phyloP scores from a whole-genome alignment of 2,888 invertebrate species.

The Pogonocherus hispidulus region DNA sequence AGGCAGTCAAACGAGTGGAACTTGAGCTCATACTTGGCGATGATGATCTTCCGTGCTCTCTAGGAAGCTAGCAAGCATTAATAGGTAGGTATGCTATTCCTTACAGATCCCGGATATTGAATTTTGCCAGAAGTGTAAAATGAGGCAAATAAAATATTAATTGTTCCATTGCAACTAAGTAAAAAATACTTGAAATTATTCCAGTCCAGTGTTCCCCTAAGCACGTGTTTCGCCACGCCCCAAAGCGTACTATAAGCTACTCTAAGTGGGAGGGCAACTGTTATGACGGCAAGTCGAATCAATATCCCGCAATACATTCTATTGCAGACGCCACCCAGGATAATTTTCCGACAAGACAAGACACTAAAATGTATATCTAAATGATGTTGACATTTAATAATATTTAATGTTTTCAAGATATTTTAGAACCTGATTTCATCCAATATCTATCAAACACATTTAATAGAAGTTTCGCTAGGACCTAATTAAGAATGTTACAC shows the following conservation, averaged over 20 bases:
- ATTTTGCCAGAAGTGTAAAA: background rate
- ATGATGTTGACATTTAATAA: background rate
- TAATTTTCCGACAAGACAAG: slow-evolving; percentile 10
- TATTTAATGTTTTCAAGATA: background rate
- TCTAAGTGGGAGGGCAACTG: slow-evolving; percentile 59
- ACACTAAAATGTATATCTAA: background rate
- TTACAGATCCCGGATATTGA: background rate
- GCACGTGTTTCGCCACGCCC: slow-evolving; percentile 63
- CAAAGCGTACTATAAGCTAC: slow-evolving; percentile 60
- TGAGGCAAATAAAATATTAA: slow-evolving; percentile 17
- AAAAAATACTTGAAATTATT: slow-evolving; percentile 14
- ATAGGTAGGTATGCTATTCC: background rate
- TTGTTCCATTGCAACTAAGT: slow-evolving; percentile 6
- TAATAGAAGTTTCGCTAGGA: slow-evolving; percentile 6
- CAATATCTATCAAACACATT: slow-evolving; percentile 1
- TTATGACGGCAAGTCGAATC: slow-evolving; percentile 62
- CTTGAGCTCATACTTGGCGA: slow-evolving; percentile 14
- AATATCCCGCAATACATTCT: slow-evolving; percentile 60
- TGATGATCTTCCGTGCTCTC: background rate
- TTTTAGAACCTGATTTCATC: background rate
- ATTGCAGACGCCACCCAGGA: slow-evolving; percentile 56
- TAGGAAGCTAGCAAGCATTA: background rate
- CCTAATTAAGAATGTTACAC: background rate
- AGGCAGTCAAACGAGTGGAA: slow-evolving; percentile 14
- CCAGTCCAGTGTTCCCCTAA: slow-evolving; percentile 40